phyloP scores from a whole-genome alignment of 2,113 vertebrate genomes.

The Psephotus haematonotus region DNA sequence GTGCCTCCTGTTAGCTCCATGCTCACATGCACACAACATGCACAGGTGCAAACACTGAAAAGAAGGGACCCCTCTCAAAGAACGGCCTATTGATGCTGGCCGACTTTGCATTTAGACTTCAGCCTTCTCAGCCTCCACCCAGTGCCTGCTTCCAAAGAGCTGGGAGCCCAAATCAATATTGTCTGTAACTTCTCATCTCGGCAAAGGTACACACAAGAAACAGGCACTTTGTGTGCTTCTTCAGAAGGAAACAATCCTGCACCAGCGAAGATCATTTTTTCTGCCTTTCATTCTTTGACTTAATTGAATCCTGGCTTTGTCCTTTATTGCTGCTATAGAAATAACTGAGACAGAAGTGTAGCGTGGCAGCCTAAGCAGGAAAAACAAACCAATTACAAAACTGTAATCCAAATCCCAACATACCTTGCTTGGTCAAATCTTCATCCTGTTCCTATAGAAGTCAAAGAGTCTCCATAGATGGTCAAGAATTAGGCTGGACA shows the following conservation, averaged over 20 bases:
- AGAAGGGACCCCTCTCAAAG: background rate
- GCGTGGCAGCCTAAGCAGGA: background rate
- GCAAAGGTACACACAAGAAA: constrained; percentile 14
- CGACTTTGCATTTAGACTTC: background rate
- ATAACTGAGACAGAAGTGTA: background rate
- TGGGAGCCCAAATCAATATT: constrained; percentile 38
- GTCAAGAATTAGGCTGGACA: background rate
- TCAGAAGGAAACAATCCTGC: constrained; percentile 6
- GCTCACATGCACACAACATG: background rate
- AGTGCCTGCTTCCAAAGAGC: constrained; percentile 39
- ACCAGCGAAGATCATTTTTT: constrained; percentile 18
- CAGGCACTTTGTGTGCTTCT: constrained; percentile 10
- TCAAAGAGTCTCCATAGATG: background rate
- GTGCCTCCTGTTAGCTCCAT: background rate
- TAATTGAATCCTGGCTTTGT: constrained; percentile 44
- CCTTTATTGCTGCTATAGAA: background rate
- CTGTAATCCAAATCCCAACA: background rate
- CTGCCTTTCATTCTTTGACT: constrained; percentile 3
- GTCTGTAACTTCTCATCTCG: constrained; percentile 30
- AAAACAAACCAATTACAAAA: background rate
- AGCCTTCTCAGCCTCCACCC: constrained; percentile 30
- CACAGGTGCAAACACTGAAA: constrained; percentile 38
- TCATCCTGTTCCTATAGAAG: background rate
- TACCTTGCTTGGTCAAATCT: background rate
- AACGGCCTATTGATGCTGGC: background rate